Evolutionary conservation across 1,140 invertebrate genomes (phyloP), one percentile per base, ranked within the genome.

Genomic region (Vollenhovia emeryi): DNA sequence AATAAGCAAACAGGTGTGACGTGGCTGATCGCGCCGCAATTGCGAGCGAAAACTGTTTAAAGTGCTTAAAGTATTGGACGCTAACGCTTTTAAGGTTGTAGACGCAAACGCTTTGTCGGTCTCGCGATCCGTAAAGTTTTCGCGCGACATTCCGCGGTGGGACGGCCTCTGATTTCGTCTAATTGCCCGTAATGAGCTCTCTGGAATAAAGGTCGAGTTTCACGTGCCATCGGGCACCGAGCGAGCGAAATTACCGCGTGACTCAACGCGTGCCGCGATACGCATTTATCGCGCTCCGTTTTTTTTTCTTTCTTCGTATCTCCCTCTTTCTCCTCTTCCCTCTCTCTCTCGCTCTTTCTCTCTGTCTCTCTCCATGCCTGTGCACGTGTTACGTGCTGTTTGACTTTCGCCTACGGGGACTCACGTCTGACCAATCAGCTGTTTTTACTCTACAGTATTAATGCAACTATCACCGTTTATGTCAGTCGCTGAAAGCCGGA

Each of bases 191-290:
- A 82, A 73, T 73, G 40, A 55, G 50, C 1, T 9, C 69, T 71
- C 21, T n/a, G n/a, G 15, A 55, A 24, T 50, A 24, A 30, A 82
- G 78, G 50, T 50, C 24, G 60, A 62, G 80, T 64, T 76, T 84
- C 71, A 76, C 80, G 55, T 84, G 71, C 33, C 55, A 76, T 40
- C 40, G 66, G 6, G 24, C 36, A 73, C 11, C 76, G 68, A 33
- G 30, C 66, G 30, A 50, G n/a, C 78, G 66, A 66, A 84, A 76
- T 76, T 74, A 84, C 59, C 59, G 45, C 80, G 43, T 84, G 80
- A 84, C 55, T 84, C 71, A 84, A 84, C 80, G 57, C 80, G 78
- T 71, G 66, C 8, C 50, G 50, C 66, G 78, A 82, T 82, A 82
- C 50, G 78, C 64, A 59, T 57, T 82, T 82, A 82, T 73, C 78